Conservation (phyloP, 23 tunicate genomes). For the Phallusia fumigata region DNA sequence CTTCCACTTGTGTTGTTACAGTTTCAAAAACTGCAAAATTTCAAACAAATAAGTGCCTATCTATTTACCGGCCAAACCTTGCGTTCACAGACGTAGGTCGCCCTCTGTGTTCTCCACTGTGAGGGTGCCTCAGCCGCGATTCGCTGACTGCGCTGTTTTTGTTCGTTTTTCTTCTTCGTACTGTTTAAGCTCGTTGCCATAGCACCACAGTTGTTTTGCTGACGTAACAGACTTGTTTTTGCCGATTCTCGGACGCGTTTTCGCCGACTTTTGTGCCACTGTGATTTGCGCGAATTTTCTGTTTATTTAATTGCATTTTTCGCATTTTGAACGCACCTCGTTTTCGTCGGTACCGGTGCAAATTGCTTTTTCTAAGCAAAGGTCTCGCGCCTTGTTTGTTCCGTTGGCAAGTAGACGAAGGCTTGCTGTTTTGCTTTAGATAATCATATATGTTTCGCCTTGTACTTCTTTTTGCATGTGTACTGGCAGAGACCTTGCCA, state of each 20-base stretch:
- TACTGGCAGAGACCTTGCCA: constrained; percentile 3
- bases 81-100: background rate
- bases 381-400: background rate
- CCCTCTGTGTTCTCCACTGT: constrained; percentile 1
- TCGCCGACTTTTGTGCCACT: background rate
- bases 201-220: background rate
- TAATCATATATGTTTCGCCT: constrained; percentile 9
- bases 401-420: background rate
- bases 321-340: background rate
- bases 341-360: background rate
- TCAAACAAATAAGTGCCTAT: background rate
- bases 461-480: constrained; percentile 12
- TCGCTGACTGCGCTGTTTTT: background rate
- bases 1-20: background rate
- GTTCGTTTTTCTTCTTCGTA: background rate
- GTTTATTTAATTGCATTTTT: constrained; percentile 2
- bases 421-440: background rate
- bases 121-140: background rate
- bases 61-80: background rate
- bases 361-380: background rate
- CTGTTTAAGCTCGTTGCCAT: constrained; percentile 13
- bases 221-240: background rate
- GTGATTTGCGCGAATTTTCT: background rate
- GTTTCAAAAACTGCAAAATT: background rate
- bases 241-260: background rate